phyloP scores from a whole-genome alignment of 2,797 vertebrate species.

The Phalloptychus januarius region DNA sequence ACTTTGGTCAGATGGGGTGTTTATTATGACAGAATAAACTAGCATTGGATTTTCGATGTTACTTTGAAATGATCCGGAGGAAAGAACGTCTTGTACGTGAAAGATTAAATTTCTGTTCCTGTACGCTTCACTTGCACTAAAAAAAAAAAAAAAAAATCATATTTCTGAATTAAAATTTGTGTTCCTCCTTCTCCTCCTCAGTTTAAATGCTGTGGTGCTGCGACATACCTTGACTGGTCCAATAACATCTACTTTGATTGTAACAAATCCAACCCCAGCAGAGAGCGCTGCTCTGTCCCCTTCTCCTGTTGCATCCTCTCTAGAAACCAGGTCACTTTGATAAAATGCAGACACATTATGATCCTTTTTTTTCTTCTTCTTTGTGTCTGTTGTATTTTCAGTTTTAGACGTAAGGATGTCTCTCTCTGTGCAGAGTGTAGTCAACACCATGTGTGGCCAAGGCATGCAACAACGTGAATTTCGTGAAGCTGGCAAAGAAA shows the following conservation, averaged over 20 bases:
- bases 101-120: not conserved
- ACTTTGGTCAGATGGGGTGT: not conserved
- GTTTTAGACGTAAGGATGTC: not conserved
- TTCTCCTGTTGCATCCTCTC: constrained; percentile 90
- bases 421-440: constrained; percentile 74
- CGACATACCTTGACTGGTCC: constrained; percentile 92
- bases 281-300: constrained; percentile 91
- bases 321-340: constrained; percentile 73
- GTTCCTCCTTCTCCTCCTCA: constrained; percentile 52
- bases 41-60: not conserved
- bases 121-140: not conserved
- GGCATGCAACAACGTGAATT: constrained; percentile 81
- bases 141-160: too few species aligned
- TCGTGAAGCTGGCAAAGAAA: constrained; percentile 76
- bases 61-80: not conserved
- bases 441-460: constrained; percentile 96
- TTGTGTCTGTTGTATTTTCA: not conserved
- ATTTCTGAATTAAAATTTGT: not conserved
- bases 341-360: too few species aligned
- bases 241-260: constrained; percentile 96
- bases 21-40: not conserved
- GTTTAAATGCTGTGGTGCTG: constrained; percentile 92
- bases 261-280: constrained; percentile 83
- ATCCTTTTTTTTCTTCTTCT: not conserved
- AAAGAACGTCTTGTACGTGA: not conserved